Percentiles rank a stretch among this genome's conserved stretches.
These are phyloP conservation scores for Tamias sibiricus DNA, from an alignment of 2,113 vertebrate species.

Conservation along the genomic window DNA sequence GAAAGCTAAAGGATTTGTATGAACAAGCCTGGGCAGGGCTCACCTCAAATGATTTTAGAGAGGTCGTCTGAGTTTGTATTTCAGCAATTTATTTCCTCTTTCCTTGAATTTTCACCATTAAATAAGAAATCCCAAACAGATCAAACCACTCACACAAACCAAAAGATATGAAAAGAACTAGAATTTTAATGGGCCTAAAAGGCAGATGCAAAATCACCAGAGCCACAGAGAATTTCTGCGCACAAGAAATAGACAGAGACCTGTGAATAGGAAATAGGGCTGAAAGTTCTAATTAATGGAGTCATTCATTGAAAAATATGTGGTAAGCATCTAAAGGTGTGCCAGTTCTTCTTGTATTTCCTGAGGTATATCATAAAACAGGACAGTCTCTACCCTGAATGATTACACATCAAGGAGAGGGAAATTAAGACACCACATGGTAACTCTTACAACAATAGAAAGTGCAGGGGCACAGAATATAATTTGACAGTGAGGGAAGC, in stretches of 20 bases:
- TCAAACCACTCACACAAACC: not conserved
- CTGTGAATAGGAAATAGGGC: accelerated
- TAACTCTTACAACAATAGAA: accelerated
- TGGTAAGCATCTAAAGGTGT: not conserved
- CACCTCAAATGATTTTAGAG: not conserved
- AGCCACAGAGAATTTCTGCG: not conserved
- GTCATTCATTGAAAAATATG: not conserved
- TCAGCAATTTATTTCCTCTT: not conserved
- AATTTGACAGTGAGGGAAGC: not conserved
- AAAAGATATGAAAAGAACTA: not conserved
- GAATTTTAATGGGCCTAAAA: not conserved
- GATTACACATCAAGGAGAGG: not conserved
- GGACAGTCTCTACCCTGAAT: no score
- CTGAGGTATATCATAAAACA: not conserved
- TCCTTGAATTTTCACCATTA: conserved; percentile 31
- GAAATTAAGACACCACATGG: no score
- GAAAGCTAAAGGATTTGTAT: not conserved
- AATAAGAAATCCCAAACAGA: not conserved
- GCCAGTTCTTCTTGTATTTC: not conserved
- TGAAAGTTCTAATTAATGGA: not conserved
- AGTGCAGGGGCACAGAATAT: not conserved
- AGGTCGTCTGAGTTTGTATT: not conserved
- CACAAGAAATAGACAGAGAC: not conserved
- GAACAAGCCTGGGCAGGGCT: not conserved
- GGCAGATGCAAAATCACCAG: not conserved